These are phyloP conservation scores for Eilema depressum DNA, from an alignment of 2,888 invertebrate genomes.

Conservation along the genomic window DNA sequence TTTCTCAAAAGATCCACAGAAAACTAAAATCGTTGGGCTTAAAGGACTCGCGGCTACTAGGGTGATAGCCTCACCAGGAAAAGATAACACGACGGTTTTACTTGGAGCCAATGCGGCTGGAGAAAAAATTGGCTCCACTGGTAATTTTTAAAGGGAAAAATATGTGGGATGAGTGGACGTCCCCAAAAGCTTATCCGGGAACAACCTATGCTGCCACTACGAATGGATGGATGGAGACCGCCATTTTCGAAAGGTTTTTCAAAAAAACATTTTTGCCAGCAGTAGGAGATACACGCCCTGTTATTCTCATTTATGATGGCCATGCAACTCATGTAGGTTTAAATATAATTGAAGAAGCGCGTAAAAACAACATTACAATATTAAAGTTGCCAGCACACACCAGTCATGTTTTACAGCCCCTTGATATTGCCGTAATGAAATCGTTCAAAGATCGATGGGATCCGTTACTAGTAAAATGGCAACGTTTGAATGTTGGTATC, in stretches of 20 bases:
- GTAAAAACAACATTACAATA: not conserved
- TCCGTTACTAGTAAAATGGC: not conserved
- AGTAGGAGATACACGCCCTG: constrained; percentile 1
- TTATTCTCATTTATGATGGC: constrained; percentile 3
- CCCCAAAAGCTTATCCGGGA: constrained; percentile 16
- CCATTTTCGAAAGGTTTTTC: constrained; percentile 11
- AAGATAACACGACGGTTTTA: constrained; percentile 34
- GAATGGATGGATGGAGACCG: constrained; percentile 7
- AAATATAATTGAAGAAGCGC: not conserved
- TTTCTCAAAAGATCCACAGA: not conserved
- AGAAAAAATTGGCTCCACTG: constrained; percentile 28
- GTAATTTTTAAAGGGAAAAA: constrained; percentile 24
- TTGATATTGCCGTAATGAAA: constrained; percentile 3
- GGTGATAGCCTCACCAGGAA: constrained; percentile 26
- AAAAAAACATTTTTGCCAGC: constrained; percentile 15
- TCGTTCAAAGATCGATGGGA: constrained; percentile 1
- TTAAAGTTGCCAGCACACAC: constrained; percentile 3
- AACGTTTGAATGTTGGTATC: not conserved
- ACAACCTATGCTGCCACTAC: constrained; percentile 21
- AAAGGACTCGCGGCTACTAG: constrained; percentile 18
- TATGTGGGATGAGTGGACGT: constrained; percentile 20
- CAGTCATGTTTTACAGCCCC: not conserved
- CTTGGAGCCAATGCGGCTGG: constrained; percentile 29
- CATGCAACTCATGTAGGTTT: not conserved
- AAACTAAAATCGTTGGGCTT: not conserved